Evolutionary conservation across 2,888 invertebrate species (phyloP).

Genomic region (Lithosia quadra): DNA sequence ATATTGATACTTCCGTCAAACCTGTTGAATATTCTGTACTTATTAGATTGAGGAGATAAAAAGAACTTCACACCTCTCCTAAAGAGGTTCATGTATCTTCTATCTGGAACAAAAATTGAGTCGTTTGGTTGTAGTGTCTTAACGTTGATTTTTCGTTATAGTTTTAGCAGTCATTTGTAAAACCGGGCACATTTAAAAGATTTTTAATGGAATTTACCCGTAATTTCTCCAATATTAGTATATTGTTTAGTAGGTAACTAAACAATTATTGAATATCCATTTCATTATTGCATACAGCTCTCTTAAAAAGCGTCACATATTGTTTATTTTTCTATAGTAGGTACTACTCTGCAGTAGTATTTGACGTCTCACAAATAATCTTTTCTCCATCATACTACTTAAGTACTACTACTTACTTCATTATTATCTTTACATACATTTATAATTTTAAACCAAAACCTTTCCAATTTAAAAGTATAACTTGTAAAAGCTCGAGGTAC

Average conservation of each 20-base stretch:
- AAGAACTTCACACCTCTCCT: not conserved
- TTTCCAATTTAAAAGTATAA: conserved; percentile 29
- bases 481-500: conserved; percentile 19
- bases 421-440: not conserved
- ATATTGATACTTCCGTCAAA: not conserved
- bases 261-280: no score
- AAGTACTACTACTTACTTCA: not conserved
- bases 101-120: not conserved
- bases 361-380: not conserved
- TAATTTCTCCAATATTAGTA: no score
- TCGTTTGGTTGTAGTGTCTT: no score
- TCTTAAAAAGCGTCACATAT: no score
- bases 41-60: not conserved
- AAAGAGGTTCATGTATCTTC: not conserved
- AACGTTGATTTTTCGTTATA: no score
- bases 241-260: no score
- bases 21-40: not conserved
- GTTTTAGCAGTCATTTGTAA: no score
- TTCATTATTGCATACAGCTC: no score
- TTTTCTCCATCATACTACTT: not conserved
- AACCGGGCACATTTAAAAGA: no score
- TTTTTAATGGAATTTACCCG: no score
- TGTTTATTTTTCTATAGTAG: no score
- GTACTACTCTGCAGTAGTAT: not conserved
- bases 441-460: conserved; percentile 28